Conservation (phyloP, 2,113 vertebrate genomes). For the Bolborhynchus lineola region DNA sequence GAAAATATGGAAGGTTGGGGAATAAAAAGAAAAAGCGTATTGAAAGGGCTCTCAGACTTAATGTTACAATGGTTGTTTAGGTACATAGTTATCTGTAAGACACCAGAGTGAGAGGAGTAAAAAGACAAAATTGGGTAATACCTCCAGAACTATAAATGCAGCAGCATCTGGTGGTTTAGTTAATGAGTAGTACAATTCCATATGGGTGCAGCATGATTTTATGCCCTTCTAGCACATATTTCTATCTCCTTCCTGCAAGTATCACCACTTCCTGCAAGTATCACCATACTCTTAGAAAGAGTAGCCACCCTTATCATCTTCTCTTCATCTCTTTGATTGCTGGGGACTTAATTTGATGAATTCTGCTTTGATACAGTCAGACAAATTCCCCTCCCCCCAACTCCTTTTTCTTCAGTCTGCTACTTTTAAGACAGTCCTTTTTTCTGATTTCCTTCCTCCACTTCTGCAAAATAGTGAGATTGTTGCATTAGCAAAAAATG, state of each 20-base stretch:
- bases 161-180: background rate
- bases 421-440: background rate
- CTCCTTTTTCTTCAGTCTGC: background rate
- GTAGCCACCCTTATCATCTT: background rate
- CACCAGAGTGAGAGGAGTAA: background rate
- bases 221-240: background rate
- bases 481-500: background rate
- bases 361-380: background rate
- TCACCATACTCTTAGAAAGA: background rate
- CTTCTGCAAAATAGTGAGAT: background rate
- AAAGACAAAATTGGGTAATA: background rate
- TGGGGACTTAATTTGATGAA: background rate
- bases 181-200: background rate
- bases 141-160: background rate
- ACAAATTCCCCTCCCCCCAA: background rate
- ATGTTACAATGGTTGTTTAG: background rate
- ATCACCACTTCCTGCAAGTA: background rate
- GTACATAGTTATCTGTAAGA: background rate
- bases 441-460: accelerated
- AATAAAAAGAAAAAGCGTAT: background rate
- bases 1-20: too few relatives aligned
- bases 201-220: background rate
- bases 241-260: background rate
- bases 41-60: background rate
- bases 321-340: background rate